Evolutionary conservation across 2,888 invertebrate species (phyloP), one percentile per base, ranked within the genome.

Genomic region (Tuberolachnus salignus): DNA sequence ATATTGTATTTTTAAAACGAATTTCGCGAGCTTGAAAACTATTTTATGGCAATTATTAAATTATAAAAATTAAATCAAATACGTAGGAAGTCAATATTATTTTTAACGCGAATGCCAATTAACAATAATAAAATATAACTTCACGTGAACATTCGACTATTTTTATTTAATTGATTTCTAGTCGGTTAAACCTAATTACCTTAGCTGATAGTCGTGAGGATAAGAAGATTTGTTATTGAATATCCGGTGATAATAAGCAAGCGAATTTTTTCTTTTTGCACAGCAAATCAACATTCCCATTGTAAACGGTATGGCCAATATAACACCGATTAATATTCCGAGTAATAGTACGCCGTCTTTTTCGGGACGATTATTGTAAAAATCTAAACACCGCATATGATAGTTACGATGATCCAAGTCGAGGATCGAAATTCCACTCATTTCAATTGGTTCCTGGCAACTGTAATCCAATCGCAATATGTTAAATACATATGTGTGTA

Each of bases 321-420:
- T 86, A 0, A 91, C 86, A 61, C 91, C 91, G 0, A 94, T 87
- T 19, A 93, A 86, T 42, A 93, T 81, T 26, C 80, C 82, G 0
- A 94, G 87, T 34, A 94, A 86, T 44, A 93, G 86, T 8, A 89
- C 87, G 0, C 91, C 92, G 82, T 92, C 92, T 49, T 86, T 88
- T 84, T 91, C 91, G 0, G 93, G 91, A 66, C 88, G 86, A 70
- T 90, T 87, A 0, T 89, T 90, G 83, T 90, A 89, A 8, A 87
- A 84, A 86, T 92, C 92, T 19, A 90, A 85, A 82, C 93, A 92
- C 9, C 92, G 86, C 87, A 93, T 88, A 49, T 87, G 86, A 44
- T 88, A 87, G 71, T 90, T 87, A 1, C 86, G 86, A 1, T 87
- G 85, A 64, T 88, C 86, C 0, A 93, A 85, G 0, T 90, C 88